Conservation (phyloP, 2,797 vertebrate species). For the Pangasius macronema region DNA sequence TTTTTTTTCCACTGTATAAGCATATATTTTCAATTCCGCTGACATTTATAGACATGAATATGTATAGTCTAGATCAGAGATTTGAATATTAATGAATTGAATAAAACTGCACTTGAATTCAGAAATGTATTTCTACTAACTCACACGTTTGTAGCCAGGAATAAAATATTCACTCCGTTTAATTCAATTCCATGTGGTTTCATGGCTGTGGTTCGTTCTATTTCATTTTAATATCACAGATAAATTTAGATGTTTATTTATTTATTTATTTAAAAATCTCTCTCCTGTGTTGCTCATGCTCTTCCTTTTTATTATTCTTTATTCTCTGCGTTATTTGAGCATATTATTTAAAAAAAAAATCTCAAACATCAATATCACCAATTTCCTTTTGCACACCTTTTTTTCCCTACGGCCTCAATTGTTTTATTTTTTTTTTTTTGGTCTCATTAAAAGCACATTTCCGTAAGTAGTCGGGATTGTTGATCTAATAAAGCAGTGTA, state of each 20-base stretch:
- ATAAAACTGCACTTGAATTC: background rate
- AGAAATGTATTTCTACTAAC: background rate
- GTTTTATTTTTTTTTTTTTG: background rate
- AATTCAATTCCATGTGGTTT: background rate
- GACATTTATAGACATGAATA: background rate
- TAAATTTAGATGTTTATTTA: background rate
- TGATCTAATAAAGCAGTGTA: background rate
- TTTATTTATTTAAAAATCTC: background rate
- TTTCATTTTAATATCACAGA: background rate
- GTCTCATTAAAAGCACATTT: background rate
- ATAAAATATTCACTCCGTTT: background rate
- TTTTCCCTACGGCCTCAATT: background rate
- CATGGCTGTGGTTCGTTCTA: background rate
- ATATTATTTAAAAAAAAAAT: background rate
- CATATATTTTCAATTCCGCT: background rate
- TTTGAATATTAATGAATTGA: background rate
- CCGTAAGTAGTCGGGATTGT: background rate
- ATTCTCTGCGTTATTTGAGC: background rate
- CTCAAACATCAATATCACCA: background rate
- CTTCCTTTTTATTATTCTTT: background rate
- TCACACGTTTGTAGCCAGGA: background rate
- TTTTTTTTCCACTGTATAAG: background rate
- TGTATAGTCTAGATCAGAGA: too few relatives aligned
- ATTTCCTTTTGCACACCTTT: background rate
- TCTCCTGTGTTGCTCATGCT: background rate